phyloP scores from a whole-genome alignment of 2,113 vertebrate genomes.

The Tachysurus vachellii region DNA sequence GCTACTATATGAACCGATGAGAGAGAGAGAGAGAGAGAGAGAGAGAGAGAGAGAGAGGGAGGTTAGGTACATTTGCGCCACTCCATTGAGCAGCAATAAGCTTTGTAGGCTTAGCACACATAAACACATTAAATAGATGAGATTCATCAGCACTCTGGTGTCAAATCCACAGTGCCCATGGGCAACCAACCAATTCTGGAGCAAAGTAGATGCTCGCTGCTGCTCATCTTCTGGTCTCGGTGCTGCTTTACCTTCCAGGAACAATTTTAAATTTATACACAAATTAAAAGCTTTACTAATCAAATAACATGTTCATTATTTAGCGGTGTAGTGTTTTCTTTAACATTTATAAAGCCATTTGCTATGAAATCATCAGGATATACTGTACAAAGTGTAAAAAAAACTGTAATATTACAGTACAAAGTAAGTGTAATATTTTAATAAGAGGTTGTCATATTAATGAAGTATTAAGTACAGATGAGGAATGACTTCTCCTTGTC shows the following conservation, averaged over 20 bases:
- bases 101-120: conserved; percentile 74
- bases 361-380: neutral
- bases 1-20: conserved; percentile 32
- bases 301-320: neutral
- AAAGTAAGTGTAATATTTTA: no score
- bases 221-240: neutral
- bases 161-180: conserved; percentile 72
- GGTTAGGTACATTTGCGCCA: conserved; percentile 72
- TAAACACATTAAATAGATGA: conserved; percentile 78
- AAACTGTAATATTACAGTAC: neutral
- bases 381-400: neutral
- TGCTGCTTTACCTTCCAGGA: neutral
- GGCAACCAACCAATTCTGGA: conserved; percentile 42
- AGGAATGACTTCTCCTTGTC: conserved; percentile 63
- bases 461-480: conserved; percentile 49
- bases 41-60: conserved; percentile 24
- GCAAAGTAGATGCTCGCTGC: neutral
- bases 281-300: neutral
- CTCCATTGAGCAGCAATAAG: conserved; percentile 77
- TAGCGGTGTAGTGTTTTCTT: neutral
- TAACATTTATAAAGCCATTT: neutral
- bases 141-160: conserved; percentile 77
- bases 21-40: conserved; percentile 51
- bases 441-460: conserved; percentile 55
- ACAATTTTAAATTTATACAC: neutral